Conservation (phyloP, 2,113 vertebrate species). For the Fukomys damarensis region DNA sequence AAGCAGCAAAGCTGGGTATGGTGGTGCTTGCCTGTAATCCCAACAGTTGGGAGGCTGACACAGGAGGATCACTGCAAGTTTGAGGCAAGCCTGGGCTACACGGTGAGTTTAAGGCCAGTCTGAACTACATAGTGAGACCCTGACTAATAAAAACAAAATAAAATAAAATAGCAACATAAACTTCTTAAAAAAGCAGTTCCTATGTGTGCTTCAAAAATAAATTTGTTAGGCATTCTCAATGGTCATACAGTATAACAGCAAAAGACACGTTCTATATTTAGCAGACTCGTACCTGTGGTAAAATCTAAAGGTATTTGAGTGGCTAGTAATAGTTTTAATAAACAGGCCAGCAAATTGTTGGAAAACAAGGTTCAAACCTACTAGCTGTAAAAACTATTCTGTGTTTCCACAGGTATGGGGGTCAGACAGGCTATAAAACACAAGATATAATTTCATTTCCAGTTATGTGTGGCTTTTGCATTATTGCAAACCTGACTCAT, state of each 20-base stretch:
- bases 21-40: background rate
- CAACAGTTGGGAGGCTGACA: background rate
- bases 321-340: slow-evolving; percentile 16
- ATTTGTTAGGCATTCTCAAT: slow-evolving; percentile 10
- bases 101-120: background rate
- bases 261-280: slow-evolving; percentile 26
- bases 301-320: slow-evolving; percentile 29
- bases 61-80: background rate
- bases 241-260: background rate
- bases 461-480: slow-evolving; percentile 37
- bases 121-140: background rate
- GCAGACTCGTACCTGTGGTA: background rate
- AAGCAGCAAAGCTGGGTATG: background rate
- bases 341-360: slow-evolving; percentile 11
- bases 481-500: slow-evolving; percentile 17
- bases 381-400: slow-evolving; percentile 2
- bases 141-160: background rate
- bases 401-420: background rate
- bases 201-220: slow-evolving; percentile 50
- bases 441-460: slow-evolving; percentile 16
- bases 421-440: background rate
- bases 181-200: slow-evolving; percentile 28
- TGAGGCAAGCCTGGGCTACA: background rate
- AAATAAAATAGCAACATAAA: slow-evolving; percentile 30
- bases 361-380: background rate